phyloP scores from a whole-genome alignment of 2,888 invertebrate genomes.

The Calephelis perditalis region DNA sequence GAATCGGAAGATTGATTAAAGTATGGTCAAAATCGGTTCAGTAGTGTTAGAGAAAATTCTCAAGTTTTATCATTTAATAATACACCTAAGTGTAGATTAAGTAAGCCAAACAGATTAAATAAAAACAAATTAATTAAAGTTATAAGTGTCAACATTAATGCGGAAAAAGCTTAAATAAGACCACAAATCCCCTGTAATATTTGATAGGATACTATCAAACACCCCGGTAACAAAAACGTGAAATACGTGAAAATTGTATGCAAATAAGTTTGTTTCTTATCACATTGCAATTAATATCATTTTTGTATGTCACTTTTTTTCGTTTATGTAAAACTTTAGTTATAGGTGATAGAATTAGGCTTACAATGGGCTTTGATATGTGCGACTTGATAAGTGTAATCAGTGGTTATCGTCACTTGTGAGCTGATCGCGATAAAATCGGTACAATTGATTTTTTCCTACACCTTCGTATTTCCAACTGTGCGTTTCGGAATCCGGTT shows the following conservation, averaged over 20 bases:
- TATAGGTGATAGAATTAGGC: slow-evolving; percentile 4
- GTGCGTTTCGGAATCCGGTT: not conserved
- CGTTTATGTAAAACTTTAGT: not conserved
- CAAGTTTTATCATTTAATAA: no score
- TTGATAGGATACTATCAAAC: not conserved
- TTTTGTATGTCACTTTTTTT: not conserved
- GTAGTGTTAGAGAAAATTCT: no score
- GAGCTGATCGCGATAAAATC: slow-evolving; percentile 62
- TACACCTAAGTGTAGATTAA: no score
- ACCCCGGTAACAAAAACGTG: not conserved
- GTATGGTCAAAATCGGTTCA: no score
- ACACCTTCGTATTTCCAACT: not conserved
- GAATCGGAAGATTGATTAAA: no score
- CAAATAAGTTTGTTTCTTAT: not conserved
- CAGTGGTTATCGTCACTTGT: slow-evolving; percentile 45
- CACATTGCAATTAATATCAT: not conserved
- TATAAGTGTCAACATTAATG: not conserved
- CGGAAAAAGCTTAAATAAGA: not conserved
- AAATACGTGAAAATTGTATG: not conserved
- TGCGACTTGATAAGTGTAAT: slow-evolving; percentile 34
- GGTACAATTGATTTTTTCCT: slow-evolving; percentile 65
- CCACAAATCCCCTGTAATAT: slow-evolving; percentile 1
- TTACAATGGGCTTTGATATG: slow-evolving; percentile 33
- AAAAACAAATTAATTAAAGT: not conserved
- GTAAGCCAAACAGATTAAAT: no score